phyloP scores from a whole-genome alignment of 2,888 invertebrate species.

The Argyra leucocephala region DNA sequence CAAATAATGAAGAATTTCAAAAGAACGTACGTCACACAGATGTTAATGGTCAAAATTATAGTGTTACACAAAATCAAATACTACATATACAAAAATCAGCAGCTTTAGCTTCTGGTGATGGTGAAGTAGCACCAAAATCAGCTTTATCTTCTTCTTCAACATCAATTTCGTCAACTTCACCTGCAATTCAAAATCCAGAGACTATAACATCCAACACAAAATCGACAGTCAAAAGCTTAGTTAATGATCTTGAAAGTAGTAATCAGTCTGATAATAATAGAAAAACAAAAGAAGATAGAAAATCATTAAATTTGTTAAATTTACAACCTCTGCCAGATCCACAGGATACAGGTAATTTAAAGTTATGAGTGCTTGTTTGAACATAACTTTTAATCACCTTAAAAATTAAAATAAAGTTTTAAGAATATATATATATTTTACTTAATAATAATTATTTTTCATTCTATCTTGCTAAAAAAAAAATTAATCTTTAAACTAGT shows the following conservation, averaged over 20 bases:
- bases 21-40: conserved; percentile 75
- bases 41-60: conserved; percentile 75
- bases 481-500: too few relatives aligned
- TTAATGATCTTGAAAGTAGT: conserved; percentile 59
- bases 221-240: conserved; percentile 59
- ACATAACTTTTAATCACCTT: too few relatives aligned
- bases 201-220: conserved; percentile 10
- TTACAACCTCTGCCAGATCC: conserved; percentile 14
- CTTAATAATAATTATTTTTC: too few relatives aligned
- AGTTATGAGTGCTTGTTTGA: too few relatives aligned
- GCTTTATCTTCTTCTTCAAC: not conserved
- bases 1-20: conserved; percentile 51
- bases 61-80: conserved; percentile 84
- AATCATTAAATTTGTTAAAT: conserved; percentile 29
- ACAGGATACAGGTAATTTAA: not conserved
- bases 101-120: conserved; percentile 15
- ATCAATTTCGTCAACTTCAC: conserved; percentile 5
- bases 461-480: too few relatives aligned
- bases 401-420: too few relatives aligned
- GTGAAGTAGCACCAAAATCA: conserved; percentile 15
- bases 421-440: too few relatives aligned
- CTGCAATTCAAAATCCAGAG: not conserved
- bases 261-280: conserved; percentile 31
- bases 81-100: conserved; percentile 60
- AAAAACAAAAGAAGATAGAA: conserved; percentile 33